Evolutionary conservation across 1,140 invertebrate genomes (phyloP), one percentile per base, ranked within the genome.

Genomic region (Palaemon carinicauda): DNA sequence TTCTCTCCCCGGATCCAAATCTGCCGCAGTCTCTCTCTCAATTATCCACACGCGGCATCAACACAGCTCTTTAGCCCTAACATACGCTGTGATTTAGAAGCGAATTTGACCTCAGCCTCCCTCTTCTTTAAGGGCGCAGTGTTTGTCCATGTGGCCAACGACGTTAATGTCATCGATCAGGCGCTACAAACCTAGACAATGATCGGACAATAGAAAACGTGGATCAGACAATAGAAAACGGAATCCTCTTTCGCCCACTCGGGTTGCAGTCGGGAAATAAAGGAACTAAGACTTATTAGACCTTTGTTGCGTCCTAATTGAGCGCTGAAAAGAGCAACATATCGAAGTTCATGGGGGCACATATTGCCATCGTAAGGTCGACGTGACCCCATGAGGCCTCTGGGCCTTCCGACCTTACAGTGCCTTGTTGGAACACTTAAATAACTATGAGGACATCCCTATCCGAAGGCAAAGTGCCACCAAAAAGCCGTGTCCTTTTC

Each of bases 11-110:
- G 69, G 75, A 79, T 77, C 41, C 77, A 77, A 85, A 79, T 86
- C 83, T 73, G 77, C 83, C 65, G 83, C 81, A 60, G 83, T 79
- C 83, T 86, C 83, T 80, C 77, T 78, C 83, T 86, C 83, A 86
- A 86, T 86, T 86, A 86, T 86, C 83, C 83, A 80, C 83, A 86
- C 83, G 83, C 83, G 77, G 83, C 83, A 86, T 86, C 83, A 86
- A 86, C 77, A 80, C 65, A 69, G 77, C 83, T 65, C 83, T 86
- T 80, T 56, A 33, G 84, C 84, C 84, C 50, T 86, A 86, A 86
- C 84, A 41, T 73, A 31, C 51, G 69, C 41, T 27, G 10, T n/a
- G 15, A n/a, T 41, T 33, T 53, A 52, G 65, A 19, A 65, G 60
- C 51, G 74, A 52, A 73, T 69, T 17, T 80, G 84, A 51, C 60